Evolutionary conservation across 2,888 invertebrate genomes (phyloP), one percentile per base, ranked within the genome.

Genomic region (Lagria hirta): DNA sequence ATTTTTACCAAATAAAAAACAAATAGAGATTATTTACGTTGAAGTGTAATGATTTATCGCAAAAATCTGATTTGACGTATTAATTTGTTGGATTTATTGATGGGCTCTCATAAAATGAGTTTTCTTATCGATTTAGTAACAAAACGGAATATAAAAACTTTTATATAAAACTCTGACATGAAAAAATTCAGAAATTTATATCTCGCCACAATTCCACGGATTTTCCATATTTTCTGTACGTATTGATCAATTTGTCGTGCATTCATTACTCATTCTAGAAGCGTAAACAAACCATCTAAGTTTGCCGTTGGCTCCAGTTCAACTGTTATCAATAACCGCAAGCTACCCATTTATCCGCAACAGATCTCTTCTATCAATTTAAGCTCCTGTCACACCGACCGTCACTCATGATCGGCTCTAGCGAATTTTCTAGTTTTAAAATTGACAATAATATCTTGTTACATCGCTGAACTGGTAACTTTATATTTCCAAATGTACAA

Each of bases 211-310:
- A 46, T 53, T 47, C 51, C 48, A 46, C 49, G 49, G 49, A 49
- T 55, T 57, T 57, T 54, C 53, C 55, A 53, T 54, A 53, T 59
- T 57, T 58, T 57, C 51, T 48, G 37, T 58, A 51, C 51, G 56
- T 57, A 52, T 51, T 55, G 55, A 58, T 60, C 60, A 63, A 62
- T 62, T 60, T 61, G 59, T 62, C 63, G 60, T 61, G 60, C 56
- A 57, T 60, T 61, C 63, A 62, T 62, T 63, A 62, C 57, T 62
- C 60, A 63, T 62, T 57, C 61, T 46, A 44, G 47, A 42, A 60
- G 55, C 62, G 60, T 60, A 62, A 62, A 63, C 61, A 62, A 62
- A 62, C 61, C 60, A 58, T 62, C 58, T 50, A 58, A 61, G 60
- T 58, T 61, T 61, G 57, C 55, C 55, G 54, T 57, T 61, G 61